These are phyloP conservation scores for Drosophila ironensis DNA, from an alignment of 1,140 invertebrate species.

Conservation along the genomic window DNA sequence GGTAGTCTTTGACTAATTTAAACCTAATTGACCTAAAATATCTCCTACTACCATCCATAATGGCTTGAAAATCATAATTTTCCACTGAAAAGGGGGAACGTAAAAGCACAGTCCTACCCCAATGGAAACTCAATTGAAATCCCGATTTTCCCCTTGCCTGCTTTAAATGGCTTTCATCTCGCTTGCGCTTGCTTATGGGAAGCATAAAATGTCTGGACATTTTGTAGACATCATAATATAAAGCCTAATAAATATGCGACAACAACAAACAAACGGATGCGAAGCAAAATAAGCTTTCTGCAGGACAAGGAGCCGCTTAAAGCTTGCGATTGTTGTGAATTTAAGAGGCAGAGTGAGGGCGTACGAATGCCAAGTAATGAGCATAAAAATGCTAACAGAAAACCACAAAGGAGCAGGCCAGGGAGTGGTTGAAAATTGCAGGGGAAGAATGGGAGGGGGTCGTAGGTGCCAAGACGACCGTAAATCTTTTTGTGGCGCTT, in stretches of 20 bases:
- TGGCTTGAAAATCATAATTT: no score
- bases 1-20: no score
- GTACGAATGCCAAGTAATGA: slow-evolving; percentile 70
- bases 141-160: not conserved
- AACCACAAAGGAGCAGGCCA: slow-evolving; percentile 20
- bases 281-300: slow-evolving; percentile 69
- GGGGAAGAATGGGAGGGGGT: not conserved
- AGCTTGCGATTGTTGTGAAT: slow-evolving; percentile 23
- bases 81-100: no score
- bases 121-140: slow-evolving; percentile 21
- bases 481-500: slow-evolving; percentile 76
- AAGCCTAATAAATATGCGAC: slow-evolving; percentile 68
- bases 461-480: slow-evolving; percentile 53
- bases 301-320: slow-evolving; percentile 24
- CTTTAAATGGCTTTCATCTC: not conserved
- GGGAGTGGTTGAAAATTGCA: not conserved
- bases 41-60: no score
- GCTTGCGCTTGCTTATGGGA: slow-evolving; percentile 6
- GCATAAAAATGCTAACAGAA: slow-evolving; percentile 64
- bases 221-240: slow-evolving; percentile 71
- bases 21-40: no score
- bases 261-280: slow-evolving; percentile 38
- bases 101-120: slow-evolving; percentile 5
- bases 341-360: not conserved
- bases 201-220: slow-evolving; percentile 69